Base-by-base conservation (phyloP, 2,888 invertebrate species). In the Cephalotes varians region DNA sequence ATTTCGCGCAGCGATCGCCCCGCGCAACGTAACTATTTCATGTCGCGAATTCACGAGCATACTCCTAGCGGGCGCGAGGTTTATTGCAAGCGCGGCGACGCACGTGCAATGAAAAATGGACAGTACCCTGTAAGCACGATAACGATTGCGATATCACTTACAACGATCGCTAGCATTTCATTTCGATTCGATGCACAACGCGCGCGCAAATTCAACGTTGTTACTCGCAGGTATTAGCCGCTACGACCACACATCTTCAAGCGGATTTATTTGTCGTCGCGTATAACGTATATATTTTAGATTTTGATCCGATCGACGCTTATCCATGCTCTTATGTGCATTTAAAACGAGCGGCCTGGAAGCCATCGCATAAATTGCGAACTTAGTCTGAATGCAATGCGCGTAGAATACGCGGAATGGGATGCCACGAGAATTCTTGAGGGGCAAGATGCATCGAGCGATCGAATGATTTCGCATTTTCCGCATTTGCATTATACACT, bases 121-220 rank as follows among this genome's bases (percentile, higher is more conserved):
- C 51, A 62, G 69, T 34, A 69, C 3, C 69, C 56, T 34, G 56
- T 69, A 79, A 79, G 69, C 77, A 47, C 56, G 69, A 79, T 79
- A 69, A 79, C 77, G 69, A 79, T 69, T 69, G 69, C 56, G 12
- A n/a, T 79, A 79, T 79, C 77, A 40, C 64, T 65, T 65, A 44
- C 44, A 65, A 18, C 56, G 77, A 77, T 77, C 69, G 69, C 56
- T 47, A 69, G 69, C 77, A 79, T 79, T 79, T 69, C 69, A 79
- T 56, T 58, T 56, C 44, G 69, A 58, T 7, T 34, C 44, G 77
- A 69, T 77, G 56, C 7, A 44, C 21, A 25, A 25, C 49, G 40
- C 9, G n/a, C 7, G 51, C 21, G 28, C 56, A 56, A 58, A 47
- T 79, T n/a, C 77, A 58, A 25, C 47, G 44, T 79, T 79, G 58